Base-by-base conservation (phyloP, 2,888 invertebrate species). In the Parnassius smintheus region DNA sequence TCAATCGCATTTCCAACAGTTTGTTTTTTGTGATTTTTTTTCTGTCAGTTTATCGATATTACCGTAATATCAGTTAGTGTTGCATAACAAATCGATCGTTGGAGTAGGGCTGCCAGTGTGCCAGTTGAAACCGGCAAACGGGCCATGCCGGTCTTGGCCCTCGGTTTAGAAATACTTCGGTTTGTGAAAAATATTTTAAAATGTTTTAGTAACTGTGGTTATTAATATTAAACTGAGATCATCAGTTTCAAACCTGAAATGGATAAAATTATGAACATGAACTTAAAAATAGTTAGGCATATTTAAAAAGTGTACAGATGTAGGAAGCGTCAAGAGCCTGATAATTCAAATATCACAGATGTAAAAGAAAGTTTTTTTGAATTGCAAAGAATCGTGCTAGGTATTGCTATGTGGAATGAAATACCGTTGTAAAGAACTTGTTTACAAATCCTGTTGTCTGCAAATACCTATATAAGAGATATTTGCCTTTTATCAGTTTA, bases 31-130 rank as follows among this genome's bases (percentile, higher is more conserved):
- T 68, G 67, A 63, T 64, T 69, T 70, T 71, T 76, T 80, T 76
- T 74, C 65, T 67, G 68, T 70, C 69, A 69, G 70, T 81, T 77
- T 77, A 81, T 81, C 81, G 78, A 81, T 85, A 83, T 77, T 75
- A 81, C 74, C 71, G 83, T 81, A 80, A 75, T 80, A 80, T 80
- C 77, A 75, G 69, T 74, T 73, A 67, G 73, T 70, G 76, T 88
- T 89, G 83, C 87, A 84, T 85, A 86, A 88, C 75, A 76, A 52
- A 74, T 74, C 75, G 73, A 74, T 72, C 69, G 76, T 74, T 76
- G 72, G 70, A 73, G 72, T 74, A 72, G 72, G 70, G 72, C 72
- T 52, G 52, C 75, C 83, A 86, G 86, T 86, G 72, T 52, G 53
- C 75, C 83, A 86, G 86, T 86, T 72, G 68, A 65, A 70, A 72